Base-by-base conservation (phyloP, 1,140 invertebrate species). In the Lepidurus packardi region DNA sequence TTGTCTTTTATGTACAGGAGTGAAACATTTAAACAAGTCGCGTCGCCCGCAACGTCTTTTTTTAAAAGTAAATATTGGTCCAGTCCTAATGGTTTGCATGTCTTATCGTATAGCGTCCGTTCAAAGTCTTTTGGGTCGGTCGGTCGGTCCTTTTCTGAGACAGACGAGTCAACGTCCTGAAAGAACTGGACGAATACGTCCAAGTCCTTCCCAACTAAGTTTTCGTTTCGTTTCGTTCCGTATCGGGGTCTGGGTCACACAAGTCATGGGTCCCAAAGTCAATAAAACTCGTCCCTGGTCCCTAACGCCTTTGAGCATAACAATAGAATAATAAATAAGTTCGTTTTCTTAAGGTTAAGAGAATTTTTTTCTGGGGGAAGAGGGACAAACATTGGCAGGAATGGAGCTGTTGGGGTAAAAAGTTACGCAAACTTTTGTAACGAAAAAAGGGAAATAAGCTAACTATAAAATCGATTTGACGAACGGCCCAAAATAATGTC, bases 351-450 rank as follows among this genome's bases (percentile, higher is more conserved):
- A n/a, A 0, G 16, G 7, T 65, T 65, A 65, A 65, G 10, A 13
- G 21, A 21, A n/a, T 21, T n/a, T 65, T 65, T 65, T 65, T 7
- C 4, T 21, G 21, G 53, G 53, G n/a, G 3, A 21, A 21, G 53
- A n/a, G 13, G 53, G 53, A 21, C 16, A 65, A 4, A 65, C 21
- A 65, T 65, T 65, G 53, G 53, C 53, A 65, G 53, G 53, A 65
- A 7, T 65, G 53, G 53, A 65, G 53, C 53, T 65, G 47, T 6
- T 65, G 53, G 53, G 53, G 16, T 65, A 21, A 65, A 34, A 65
- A 65, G 53, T 65, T 65, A 65, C 53, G 53, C 53, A 65, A 65
- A 65, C 53, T 65, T 65, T 21, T n/a, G 45, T 47, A 47, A 47
- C 16, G 21, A 16, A 13, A 65, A 65, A 65, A 21, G 8, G 1